Evolutionary conservation across 2,797 vertebrate species (phyloP).

Genomic region (Chloroceryle inda): DNA sequence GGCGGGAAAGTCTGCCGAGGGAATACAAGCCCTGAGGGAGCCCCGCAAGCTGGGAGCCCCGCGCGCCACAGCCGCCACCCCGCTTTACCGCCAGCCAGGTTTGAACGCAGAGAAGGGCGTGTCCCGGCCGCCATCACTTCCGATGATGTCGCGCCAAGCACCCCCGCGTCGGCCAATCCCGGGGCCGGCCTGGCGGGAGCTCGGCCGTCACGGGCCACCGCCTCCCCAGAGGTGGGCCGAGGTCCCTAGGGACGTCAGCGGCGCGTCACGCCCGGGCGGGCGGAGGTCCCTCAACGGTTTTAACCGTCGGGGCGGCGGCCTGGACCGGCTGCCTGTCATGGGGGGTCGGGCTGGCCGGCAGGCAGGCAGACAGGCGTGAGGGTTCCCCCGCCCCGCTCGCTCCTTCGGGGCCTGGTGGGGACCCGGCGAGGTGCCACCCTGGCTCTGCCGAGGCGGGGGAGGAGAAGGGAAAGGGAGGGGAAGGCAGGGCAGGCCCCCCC

Average conservation of each 20-base stretch:
- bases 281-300: neutral
- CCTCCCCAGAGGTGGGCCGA: accelerated
- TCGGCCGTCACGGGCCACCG: accelerated
- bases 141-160: accelerated
- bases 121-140: neutral
- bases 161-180: neutral
- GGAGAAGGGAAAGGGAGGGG: neutral
- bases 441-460: neutral
- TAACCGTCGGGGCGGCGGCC: neutral
- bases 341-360: too few relatives aligned
- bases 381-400: neutral
- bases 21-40: neutral
- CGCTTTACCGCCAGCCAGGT: slow-evolving; percentile 21
- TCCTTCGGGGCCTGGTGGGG: too few relatives aligned
- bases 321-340: accelerated
- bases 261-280: neutral
- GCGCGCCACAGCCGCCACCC: too few relatives aligned
- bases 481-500: neutral
- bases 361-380: too few relatives aligned
- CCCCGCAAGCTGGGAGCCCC: too few relatives aligned
- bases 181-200: neutral
- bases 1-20: too few relatives aligned
- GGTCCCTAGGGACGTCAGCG: neutral
- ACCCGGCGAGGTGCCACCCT: neutral
- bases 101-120: neutral